Percentiles rank a stretch among this genome's conserved stretches.
Conservation (phyloP, 2,797 vertebrate species). For the Eulemur rubriventer region DNA sequence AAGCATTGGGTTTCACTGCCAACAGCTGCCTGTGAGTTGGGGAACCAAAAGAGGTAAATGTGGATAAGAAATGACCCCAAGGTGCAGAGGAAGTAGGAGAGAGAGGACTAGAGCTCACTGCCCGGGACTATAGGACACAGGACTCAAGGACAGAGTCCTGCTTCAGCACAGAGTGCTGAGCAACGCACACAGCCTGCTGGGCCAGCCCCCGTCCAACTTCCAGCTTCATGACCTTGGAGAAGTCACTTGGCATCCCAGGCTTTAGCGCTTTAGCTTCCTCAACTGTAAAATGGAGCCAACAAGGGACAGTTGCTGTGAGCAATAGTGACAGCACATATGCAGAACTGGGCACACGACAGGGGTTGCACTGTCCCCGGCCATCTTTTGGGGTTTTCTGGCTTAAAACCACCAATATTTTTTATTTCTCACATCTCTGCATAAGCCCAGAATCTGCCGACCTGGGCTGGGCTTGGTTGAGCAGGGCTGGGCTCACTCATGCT, state of each 20-base stretch:
- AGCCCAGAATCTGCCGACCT: not conserved
- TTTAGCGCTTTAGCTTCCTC: not conserved
- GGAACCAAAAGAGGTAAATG: not conserved
- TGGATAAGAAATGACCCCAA: not conserved
- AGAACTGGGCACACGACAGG: not conserved
- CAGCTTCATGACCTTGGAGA: not conserved
- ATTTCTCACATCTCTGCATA: not conserved
- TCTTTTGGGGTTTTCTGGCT: not conserved
- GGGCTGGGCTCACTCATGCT: not conserved
- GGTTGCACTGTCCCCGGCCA: not conserved
- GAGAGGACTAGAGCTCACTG: not conserved
- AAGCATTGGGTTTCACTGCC: not conserved
- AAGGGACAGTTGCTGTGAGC: not conserved
- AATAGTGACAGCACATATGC: accelerated
- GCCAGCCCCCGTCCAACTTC: not conserved
- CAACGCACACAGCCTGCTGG: not conserved
- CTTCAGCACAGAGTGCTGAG: not conserved
- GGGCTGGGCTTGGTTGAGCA: not conserved
- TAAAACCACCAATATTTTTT: not conserved
- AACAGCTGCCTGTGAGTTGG: not conserved
- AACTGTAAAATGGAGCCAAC: not conserved
- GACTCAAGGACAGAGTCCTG: not conserved
- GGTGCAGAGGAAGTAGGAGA: not conserved
- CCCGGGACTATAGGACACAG: not conserved
- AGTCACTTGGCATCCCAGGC: not conserved